Conservation (phyloP, 1,140 invertebrate species). For the Microplitis mediator region DNA sequence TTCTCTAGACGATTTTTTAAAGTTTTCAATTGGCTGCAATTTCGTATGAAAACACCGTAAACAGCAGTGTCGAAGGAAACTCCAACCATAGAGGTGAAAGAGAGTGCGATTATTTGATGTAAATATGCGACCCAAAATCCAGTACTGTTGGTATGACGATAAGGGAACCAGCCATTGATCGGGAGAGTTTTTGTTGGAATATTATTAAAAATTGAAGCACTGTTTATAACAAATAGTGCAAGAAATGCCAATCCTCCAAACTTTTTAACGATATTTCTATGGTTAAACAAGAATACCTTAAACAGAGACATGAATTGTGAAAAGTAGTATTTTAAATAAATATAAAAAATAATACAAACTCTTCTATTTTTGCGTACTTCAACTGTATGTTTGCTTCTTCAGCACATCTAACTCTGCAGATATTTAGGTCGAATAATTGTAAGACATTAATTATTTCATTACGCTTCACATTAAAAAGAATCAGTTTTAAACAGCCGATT, state of each 20-base stretch:
- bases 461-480: constrained; percentile 20
- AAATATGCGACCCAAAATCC: constrained; percentile 35
- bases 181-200: constrained; percentile 22
- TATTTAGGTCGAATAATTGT: constrained; percentile 10
- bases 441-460: constrained; percentile 17
- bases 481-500: constrained; percentile 24
- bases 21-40: constrained; percentile 35
- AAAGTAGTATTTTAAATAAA: neutral
- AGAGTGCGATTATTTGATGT: constrained; percentile 34
- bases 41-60: constrained; percentile 33
- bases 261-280: neutral
- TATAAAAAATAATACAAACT: neutral
- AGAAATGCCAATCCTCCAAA: constrained; percentile 24
- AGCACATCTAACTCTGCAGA: constrained; percentile 19
- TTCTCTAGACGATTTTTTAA: constrained; percentile 30
- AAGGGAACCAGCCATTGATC: constrained; percentile 40
- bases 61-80: constrained; percentile 36
- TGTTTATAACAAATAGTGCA: constrained; percentile 23
- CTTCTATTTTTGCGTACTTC: neutral
- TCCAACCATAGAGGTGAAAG: constrained; percentile 27
- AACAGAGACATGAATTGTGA: neutral
- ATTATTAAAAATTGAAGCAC: constrained; percentile 33
- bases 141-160: constrained; percentile 9
- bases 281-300: too few relatives aligned
- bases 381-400: constrained; percentile 32